phyloP scores from a whole-genome alignment of 2,113 vertebrate species.

The Hippoglossus stenolepis region DNA sequence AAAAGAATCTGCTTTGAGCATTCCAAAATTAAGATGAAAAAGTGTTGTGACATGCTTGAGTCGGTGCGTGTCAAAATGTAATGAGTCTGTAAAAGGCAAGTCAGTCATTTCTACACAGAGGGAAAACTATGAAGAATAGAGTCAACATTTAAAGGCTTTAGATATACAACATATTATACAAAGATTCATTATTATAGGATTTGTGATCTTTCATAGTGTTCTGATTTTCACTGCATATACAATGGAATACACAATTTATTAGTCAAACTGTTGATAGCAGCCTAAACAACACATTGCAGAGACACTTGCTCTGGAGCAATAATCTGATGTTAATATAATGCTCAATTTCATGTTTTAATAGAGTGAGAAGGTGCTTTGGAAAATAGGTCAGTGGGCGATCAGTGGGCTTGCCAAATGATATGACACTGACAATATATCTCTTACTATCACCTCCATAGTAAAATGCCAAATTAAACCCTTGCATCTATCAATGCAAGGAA shows the following conservation, averaged over 20 bases:
- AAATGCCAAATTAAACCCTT: conserved; percentile 23
- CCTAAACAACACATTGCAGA: no score
- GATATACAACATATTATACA: neutral
- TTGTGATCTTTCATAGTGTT: neutral
- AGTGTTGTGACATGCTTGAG: conserved; percentile 39
- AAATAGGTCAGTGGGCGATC: neutral
- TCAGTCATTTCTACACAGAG: neutral
- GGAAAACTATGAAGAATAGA: neutral
- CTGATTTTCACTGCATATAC: neutral
- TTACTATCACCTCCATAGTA: conserved; percentile 1
- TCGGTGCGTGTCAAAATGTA: neutral
- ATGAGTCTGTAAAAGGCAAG: neutral
- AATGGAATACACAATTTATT: no score
- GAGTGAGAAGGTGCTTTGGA: no score
- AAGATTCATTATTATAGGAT: neutral
- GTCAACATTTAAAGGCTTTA: neutral
- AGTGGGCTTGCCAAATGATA: conserved; percentile 6
- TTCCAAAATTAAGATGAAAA: conserved; percentile 41
- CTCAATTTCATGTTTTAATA: no score
- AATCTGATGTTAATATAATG: no score
- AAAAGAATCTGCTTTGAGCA: conserved; percentile 15
- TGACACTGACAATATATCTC: conserved; percentile 19
- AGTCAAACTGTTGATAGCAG: no score
- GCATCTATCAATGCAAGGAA: conserved; percentile 1
- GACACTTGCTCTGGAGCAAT: no score